Percentiles rank a stretch among this genome's conserved stretches.
Evolutionary conservation across 2,888 invertebrate species (phyloP).

Genomic region (Plagodis pulveraria): DNA sequence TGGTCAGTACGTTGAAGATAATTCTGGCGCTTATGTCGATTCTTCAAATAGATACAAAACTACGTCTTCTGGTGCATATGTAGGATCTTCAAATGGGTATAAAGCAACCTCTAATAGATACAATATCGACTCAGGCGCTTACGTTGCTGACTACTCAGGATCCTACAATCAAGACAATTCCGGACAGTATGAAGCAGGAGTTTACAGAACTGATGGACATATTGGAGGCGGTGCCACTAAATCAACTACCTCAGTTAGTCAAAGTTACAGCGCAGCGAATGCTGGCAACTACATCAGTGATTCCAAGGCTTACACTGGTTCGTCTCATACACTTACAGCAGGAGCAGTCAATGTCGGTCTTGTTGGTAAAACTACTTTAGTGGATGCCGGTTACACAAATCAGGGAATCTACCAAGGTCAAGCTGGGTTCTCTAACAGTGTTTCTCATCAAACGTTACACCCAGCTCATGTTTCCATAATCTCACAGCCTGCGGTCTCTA

Average conservation of each 20-base stretch:
- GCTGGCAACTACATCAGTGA: constrained; percentile 65
- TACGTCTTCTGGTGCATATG: constrained; percentile 26
- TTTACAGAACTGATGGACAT: constrained; percentile 63
- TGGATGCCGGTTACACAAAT: constrained; percentile 65
- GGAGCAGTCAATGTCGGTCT: constrained; percentile 79
- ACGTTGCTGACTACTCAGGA: constrained; percentile 55
- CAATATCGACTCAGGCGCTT: constrained; percentile 45
- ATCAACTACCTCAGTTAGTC: constrained; percentile 26
- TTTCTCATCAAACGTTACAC: constrained; percentile 50
- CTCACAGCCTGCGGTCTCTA: constrained; percentile 68
- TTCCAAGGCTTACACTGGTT: constrained; percentile 64
- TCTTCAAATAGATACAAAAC: constrained; percentile 29
- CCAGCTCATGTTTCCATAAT: constrained; percentile 60
- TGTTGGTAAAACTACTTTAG: constrained; percentile 77
- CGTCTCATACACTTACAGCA: constrained; percentile 72
- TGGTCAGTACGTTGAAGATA: constrained; percentile 59
- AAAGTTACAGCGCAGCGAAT: constrained; percentile 59
- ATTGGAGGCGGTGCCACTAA: constrained; percentile 49
- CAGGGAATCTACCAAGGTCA: constrained; percentile 54
- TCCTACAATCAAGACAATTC: constrained; percentile 55
- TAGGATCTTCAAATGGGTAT: constrained; percentile 13
- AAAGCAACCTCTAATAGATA: constrained; percentile 26
- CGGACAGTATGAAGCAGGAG: constrained; percentile 63
- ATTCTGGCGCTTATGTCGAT: constrained; percentile 28
- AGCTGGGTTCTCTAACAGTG: constrained; percentile 46